phyloP scores from a whole-genome alignment of 2,113 vertebrate species.

The Pantherophis guttatus region DNA sequence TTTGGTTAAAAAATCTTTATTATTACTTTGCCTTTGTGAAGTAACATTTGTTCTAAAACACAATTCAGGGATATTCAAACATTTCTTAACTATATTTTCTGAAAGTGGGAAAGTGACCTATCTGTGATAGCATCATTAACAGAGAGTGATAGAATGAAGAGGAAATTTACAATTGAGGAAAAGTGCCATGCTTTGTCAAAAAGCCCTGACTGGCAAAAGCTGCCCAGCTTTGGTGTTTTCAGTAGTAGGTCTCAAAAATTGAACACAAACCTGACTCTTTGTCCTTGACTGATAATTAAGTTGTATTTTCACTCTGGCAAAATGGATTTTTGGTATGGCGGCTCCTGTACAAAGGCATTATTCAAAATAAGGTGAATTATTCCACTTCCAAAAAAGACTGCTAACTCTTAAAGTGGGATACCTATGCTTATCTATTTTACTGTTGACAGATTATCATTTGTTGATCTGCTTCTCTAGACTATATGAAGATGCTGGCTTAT shows the following conservation, averaged over 20 bases:
- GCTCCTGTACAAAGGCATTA: neutral
- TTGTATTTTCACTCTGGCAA: conserved; percentile 8
- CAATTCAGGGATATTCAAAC: neutral
- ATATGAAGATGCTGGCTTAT: neutral
- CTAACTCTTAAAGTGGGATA: neutral
- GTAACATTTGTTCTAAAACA: neutral
- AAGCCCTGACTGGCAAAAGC: conserved; percentile 10
- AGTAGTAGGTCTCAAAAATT: neutral
- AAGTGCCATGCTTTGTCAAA: conserved; percentile 5
- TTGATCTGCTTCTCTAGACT: neutral
- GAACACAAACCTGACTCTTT: neutral
- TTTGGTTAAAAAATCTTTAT: neutral
- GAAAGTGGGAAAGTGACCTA: neutral
- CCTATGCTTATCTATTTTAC: neutral
- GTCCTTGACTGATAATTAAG: conserved; percentile 9
- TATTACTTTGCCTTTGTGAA: neutral
- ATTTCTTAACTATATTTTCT: conserved; percentile 14
- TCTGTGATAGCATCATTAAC: conserved; percentile 13
- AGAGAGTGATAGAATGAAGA: conserved; percentile 15
- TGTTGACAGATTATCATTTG: no score
- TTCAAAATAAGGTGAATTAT: neutral
- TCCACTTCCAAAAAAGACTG: neutral
- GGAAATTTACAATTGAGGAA: conserved; percentile 16
- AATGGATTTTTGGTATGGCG: neutral
- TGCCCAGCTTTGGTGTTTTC: conserved; percentile 14